Percentiles rank a stretch among this genome's conserved stretches.
Conservation (phyloP, 2,797 vertebrate species). For the Borostomias antarcticus region DNA sequence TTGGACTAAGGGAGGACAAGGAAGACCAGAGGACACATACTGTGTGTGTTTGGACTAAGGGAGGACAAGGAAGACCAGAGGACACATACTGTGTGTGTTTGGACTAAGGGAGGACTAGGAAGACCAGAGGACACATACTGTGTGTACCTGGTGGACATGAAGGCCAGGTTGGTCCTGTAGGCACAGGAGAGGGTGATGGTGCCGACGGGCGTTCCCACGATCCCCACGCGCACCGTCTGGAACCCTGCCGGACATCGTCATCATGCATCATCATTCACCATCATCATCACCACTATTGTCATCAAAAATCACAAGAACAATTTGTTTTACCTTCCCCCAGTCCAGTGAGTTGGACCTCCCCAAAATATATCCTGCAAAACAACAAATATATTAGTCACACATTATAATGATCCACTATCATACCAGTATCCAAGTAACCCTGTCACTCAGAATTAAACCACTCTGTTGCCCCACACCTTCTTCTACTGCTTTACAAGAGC, state of each 20-base stretch:
- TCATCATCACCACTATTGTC: neutral
- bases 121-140: neutral
- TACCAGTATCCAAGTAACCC: no score
- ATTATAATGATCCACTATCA: no score
- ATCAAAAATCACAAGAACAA: neutral
- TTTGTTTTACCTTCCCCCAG: conserved; percentile 90
- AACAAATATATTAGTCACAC: no score
- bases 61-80: neutral
- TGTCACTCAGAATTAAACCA: no score
- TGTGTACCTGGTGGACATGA: conserved; percentile 94
- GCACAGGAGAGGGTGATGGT: conserved; percentile 96
- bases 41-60: neutral
- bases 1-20: neutral
- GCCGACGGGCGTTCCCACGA: conserved; percentile 95
- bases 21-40: neutral
- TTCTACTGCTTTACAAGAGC: no score
- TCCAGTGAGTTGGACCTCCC: conserved; percentile 93
- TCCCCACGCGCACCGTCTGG: conserved; percentile 94
- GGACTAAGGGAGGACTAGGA: neutral
- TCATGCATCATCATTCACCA: neutral
- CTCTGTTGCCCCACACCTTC: no score
- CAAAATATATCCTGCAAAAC: conserved; percentile 92
- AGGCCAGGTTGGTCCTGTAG: conserved; percentile 96
- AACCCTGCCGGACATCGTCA: conserved; percentile 79
- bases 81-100: no score